These are phyloP conservation scores for Eulithis testata DNA, from an alignment of 2,888 invertebrate genomes.

Conservation along the genomic window DNA sequence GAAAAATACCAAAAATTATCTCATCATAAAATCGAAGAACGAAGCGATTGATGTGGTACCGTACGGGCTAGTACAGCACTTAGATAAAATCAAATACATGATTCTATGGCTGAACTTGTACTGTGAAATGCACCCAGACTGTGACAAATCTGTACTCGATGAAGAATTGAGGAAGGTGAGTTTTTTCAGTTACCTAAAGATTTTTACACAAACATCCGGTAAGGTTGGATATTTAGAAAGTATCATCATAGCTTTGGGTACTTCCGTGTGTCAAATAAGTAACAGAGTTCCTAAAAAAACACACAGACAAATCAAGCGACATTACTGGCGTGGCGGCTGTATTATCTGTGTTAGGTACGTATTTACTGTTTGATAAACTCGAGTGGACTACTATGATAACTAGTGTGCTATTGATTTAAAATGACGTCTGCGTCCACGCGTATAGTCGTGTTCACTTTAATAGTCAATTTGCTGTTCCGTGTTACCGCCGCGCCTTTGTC, in stretches of 20 bases:
- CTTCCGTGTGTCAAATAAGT: background rate
- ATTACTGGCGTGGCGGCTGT: background rate
- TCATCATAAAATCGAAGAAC: constrained; percentile 50
- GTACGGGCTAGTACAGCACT: constrained; percentile 42
- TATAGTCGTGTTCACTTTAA: constrained; percentile 63
- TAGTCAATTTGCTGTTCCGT: constrained; percentile 59
- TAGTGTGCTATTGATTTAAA: constrained; percentile 61
- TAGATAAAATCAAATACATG: constrained; percentile 55
- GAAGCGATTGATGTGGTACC: constrained; percentile 48
- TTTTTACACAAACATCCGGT: too few relatives aligned
- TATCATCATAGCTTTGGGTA: background rate
- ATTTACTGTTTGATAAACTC: constrained; percentile 57
- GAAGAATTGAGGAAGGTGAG: constrained; percentile 54
- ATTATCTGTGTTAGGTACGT: constrained; percentile 41
- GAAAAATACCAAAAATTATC: constrained; percentile 44
- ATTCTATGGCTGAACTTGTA: constrained; percentile 56
- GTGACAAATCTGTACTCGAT: constrained; percentile 53
- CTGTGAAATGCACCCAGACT: constrained; percentile 58
- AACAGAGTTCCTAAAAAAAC: background rate
- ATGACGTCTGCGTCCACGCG: constrained; percentile 69
- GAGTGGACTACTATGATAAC: constrained; percentile 47
- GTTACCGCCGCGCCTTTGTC: constrained; percentile 55
- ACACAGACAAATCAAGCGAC: background rate
- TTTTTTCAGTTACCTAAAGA: too few relatives aligned
- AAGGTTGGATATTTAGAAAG: too few relatives aligned